Conservation (phyloP, 2,797 vertebrate genomes). For the Characodon lateralis region DNA sequence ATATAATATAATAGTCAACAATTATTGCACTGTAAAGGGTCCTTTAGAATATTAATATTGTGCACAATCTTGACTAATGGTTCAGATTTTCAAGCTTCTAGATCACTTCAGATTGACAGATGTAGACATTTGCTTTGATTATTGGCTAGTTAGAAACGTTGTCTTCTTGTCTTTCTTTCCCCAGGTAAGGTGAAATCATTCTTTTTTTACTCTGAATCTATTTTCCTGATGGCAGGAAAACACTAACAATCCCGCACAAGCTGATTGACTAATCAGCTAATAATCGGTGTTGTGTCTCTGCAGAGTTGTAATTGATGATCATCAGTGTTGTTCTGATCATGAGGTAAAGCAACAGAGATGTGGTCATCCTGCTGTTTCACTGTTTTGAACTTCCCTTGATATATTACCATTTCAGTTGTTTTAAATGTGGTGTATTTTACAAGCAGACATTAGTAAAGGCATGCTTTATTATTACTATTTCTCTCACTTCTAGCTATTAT, state of each 20-base stretch:
- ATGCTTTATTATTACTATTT: not conserved
- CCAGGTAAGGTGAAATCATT: not conserved
- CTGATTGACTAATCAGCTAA: conserved; percentile 11
- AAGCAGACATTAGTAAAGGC: not conserved
- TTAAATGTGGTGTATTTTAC: not conserved
- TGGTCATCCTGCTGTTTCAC: not conserved
- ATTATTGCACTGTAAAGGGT: not conserved
- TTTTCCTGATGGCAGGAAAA: not conserved
- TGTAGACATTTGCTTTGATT: not conserved
- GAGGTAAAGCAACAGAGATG: not conserved
- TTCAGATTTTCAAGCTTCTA: not conserved
- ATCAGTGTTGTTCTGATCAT: not conserved
- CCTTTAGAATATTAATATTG: not conserved
- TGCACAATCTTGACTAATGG: not conserved
- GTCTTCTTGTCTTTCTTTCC: not conserved
- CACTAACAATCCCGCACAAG: not conserved
- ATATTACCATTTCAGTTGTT: not conserved
- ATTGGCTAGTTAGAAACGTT: not conserved
- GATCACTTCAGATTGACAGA: too few species aligned
- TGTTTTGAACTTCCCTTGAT: not conserved
- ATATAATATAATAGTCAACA: too few species aligned
- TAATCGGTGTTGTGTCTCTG: not conserved
- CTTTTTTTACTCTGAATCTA: not conserved
- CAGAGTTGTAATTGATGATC: not conserved
- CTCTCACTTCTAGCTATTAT: not conserved